A percentile compares a stretch with the other conserved stretches of the same genome.
phyloP scores from a whole-genome alignment of 2,888 invertebrate genomes.

The Archaeoteleia sp. region DNA sequence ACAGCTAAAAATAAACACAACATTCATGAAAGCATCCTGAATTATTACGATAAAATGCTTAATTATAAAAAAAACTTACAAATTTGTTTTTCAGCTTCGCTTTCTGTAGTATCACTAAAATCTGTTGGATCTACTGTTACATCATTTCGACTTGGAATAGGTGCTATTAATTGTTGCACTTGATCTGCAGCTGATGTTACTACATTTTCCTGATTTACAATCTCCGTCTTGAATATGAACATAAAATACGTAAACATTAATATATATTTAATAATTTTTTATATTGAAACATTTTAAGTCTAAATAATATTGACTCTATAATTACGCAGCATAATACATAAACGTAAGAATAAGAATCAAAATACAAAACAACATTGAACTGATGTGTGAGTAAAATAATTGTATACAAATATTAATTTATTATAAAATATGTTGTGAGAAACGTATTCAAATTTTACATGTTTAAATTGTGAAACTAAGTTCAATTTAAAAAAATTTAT shows the following conservation, averaged over 20 bases:
- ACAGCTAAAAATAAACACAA: background rate
- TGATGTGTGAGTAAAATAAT: too few species aligned
- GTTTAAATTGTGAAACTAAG: too few species aligned
- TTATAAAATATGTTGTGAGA: too few species aligned
- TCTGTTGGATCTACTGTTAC: slow-evolving; percentile 79
- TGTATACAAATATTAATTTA: too few species aligned
- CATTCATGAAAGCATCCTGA: background rate
- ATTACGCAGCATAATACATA: too few species aligned
- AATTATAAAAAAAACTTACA: slow-evolving; percentile 59
- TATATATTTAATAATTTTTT: too few species aligned
- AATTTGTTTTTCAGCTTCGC: slow-evolving; percentile 82
- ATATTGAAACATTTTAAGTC: too few species aligned
- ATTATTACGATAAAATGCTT: slow-evolving; percentile 5
- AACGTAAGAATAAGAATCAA: slow-evolving; percentile 11
- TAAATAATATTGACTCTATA: too few species aligned
- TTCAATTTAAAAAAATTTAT: too few species aligned
- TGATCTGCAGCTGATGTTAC: slow-evolving; percentile 30
- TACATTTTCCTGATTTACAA: slow-evolving; percentile 53
- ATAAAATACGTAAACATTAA: too few species aligned
- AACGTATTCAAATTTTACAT: too few species aligned
- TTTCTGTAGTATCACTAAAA: slow-evolving; percentile 88
- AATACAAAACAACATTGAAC: too few species aligned
- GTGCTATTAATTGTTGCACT: slow-evolving; percentile 37
- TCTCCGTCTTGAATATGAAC: slow-evolving; percentile 37
- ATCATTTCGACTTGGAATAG: slow-evolving; percentile 55